phyloP scores from a whole-genome alignment of 2,888 invertebrate genomes.

The Drosophila kanekoi region DNA sequence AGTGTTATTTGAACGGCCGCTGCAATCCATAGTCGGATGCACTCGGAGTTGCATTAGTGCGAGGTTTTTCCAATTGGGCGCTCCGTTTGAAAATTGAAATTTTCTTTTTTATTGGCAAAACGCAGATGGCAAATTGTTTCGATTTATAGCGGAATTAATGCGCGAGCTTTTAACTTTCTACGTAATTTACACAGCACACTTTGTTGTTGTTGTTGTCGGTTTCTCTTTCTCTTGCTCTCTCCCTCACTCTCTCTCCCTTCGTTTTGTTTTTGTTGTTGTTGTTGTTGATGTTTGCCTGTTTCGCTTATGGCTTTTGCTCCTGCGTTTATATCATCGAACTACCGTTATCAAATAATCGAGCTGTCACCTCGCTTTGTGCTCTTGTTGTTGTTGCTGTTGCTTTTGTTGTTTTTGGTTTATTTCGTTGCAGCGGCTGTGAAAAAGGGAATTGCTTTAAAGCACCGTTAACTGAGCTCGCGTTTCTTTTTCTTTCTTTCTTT shows the following conservation, averaged over 20 bases:
- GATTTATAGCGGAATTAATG: constrained; percentile 38
- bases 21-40: constrained; percentile 75
- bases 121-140: constrained; percentile 30
- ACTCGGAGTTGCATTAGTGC: constrained; percentile 74
- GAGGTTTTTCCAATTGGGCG: constrained; percentile 12
- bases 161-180: constrained; percentile 43
- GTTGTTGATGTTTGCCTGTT: constrained; percentile 9
- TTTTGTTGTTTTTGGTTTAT: constrained; percentile 8
- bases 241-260: not conserved
- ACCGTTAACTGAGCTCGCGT: constrained; percentile 52
- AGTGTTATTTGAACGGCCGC: constrained; percentile 75
- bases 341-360: constrained; percentile 37
- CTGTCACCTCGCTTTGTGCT: constrained; percentile 31
- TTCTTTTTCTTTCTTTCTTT: constrained; percentile 21
- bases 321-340: constrained; percentile 37
- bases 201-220: constrained; percentile 33
- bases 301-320: constrained; percentile 32
- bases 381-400: constrained; percentile 10
- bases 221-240: constrained; percentile 6
- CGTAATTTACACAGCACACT: constrained; percentile 42
- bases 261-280: constrained; percentile 6
- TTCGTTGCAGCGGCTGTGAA: constrained; percentile 8
- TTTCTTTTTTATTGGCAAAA: constrained; percentile 12
- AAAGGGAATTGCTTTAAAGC: constrained; percentile 42
- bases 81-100: constrained; percentile 7